These are phyloP conservation scores for Etheostoma spectabile DNA, from an alignment of 2,113 vertebrate genomes.

Conservation along the genomic window DNA sequence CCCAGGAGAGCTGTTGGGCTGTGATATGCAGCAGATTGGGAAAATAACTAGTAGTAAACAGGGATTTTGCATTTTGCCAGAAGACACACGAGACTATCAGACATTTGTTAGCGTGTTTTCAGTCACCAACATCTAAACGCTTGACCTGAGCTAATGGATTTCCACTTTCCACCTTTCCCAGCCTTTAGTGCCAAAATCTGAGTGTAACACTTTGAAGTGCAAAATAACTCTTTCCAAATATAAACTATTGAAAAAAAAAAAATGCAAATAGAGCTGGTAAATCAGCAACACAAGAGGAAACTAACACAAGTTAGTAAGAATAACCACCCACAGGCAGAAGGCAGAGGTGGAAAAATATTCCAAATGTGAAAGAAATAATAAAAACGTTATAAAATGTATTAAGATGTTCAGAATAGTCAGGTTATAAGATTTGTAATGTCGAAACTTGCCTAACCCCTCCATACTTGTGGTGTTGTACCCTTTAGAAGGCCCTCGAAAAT, in stretches of 20 bases:
- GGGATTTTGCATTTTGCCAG: constrained; percentile 50
- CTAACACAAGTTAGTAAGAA: not conserved
- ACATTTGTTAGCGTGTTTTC: constrained; percentile 33
- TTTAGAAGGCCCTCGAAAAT: too few relatives aligned
- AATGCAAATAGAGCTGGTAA: not conserved
- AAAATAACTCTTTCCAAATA: constrained; percentile 20
- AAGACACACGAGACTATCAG: constrained; percentile 52
- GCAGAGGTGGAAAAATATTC: not conserved
- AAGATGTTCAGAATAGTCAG: not conserved
- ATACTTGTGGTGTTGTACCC: not conserved
- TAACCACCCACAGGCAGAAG: constrained; percentile 18
- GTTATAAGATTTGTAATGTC: not conserved
- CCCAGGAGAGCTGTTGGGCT: constrained; percentile 50
- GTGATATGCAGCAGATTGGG: constrained; percentile 66
- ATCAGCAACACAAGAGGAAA: constrained; percentile 6
- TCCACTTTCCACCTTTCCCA: constrained; percentile 37
- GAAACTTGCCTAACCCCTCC: not conserved
- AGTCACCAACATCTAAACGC: constrained; percentile 32
- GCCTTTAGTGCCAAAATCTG: constrained; percentile 36
- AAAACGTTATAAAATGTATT: not conserved
- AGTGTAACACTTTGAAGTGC: constrained; percentile 18
- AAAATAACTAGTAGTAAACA: constrained; percentile 78
- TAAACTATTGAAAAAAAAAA: constrained; percentile 8
- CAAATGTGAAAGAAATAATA: not conserved
- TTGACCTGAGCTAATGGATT: constrained; percentile 32